Conservation (phyloP, 2,113 vertebrate species). For the Poicephalus gulielmi region DNA sequence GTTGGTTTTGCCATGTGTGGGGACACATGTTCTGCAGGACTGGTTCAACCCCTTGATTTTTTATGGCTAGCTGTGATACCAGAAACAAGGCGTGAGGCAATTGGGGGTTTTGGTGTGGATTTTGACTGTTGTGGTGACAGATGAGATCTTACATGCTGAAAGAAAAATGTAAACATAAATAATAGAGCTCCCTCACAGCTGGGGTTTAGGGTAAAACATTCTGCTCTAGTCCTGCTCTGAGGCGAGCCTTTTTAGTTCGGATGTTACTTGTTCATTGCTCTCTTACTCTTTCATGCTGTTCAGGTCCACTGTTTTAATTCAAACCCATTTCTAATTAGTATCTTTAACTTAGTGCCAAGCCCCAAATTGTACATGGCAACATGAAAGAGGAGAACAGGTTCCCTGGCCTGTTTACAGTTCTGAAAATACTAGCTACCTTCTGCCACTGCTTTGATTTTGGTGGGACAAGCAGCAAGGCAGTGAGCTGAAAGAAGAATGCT, state of each 20-base stretch:
- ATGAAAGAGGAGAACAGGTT: background rate
- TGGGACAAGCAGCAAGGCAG: background rate
- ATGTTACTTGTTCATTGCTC: background rate
- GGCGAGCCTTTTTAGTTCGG: background rate
- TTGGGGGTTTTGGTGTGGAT: background rate
- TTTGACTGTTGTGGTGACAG: background rate
- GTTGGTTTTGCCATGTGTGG: background rate
- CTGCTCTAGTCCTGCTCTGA: background rate
- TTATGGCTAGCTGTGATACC: background rate
- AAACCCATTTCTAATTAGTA: background rate
- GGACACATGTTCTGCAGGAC: background rate
- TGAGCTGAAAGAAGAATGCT: background rate
- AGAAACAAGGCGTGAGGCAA: background rate
- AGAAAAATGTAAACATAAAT: background rate
- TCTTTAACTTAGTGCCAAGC: background rate
- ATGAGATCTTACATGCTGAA: background rate
- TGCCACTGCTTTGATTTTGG: background rate
- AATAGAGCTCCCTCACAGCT: background rate
- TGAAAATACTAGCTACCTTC: background rate
- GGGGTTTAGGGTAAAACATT: background rate
- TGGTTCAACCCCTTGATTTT: background rate
- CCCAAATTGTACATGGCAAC: background rate
- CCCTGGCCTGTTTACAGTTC: background rate
- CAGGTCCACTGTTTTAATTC: background rate
- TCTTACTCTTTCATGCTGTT: background rate